A percentile compares a stretch with the other conserved stretches of the same genome.
phyloP scores from a whole-genome alignment of 1,140 invertebrate genomes.

The Trinorchestia longiramus region DNA sequence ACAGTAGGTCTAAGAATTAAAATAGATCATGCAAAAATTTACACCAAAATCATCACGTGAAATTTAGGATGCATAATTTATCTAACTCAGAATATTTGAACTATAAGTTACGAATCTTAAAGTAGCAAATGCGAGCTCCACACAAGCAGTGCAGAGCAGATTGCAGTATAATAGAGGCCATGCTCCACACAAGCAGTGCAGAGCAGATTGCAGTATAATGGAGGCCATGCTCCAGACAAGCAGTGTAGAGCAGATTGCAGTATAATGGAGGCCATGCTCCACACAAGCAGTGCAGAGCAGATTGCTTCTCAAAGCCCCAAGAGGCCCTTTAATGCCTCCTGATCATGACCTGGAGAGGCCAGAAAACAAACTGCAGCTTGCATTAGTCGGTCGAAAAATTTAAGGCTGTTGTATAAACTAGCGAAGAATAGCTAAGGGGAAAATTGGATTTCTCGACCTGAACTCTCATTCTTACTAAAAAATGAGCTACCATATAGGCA shows the following conservation, averaged over 20 bases:
- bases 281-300: neutral
- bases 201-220: neutral
- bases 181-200: neutral
- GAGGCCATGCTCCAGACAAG: neutral
- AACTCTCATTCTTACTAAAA: neutral
- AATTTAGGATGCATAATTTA: neutral
- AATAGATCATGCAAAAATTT: too few species aligned
- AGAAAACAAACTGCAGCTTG: neutral
- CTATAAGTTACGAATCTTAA: neutral
- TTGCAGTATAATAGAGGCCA: neutral
- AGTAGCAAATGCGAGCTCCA: neutral
- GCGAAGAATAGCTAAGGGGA: neutral
- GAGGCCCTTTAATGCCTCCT: neutral
- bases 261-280: neutral
- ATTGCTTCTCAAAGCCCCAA: neutral
- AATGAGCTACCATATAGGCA: neutral
- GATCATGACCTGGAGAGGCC: neutral
- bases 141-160: neutral
- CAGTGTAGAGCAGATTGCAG: neutral
- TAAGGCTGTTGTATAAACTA: neutral
- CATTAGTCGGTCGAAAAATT: neutral
- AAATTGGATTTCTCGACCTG: neutral
- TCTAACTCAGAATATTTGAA: neutral
- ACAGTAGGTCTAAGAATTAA: too few species aligned
- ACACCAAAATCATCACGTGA: too few species aligned